phyloP scores from a whole-genome alignment of 2,797 vertebrate species.

The Cebuella pygmaea region DNA sequence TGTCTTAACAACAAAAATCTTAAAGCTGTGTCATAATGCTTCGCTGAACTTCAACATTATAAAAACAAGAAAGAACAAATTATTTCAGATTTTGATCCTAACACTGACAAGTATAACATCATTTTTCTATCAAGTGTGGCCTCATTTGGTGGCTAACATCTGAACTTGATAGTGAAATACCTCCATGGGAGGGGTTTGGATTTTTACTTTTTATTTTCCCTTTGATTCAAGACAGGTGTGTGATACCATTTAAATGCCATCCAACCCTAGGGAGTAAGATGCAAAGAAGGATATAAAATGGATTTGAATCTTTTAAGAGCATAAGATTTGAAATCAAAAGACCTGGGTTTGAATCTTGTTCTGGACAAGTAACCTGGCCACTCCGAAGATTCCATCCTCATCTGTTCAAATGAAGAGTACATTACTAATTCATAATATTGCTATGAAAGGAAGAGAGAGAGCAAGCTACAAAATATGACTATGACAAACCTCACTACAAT shows the following conservation, averaged over 20 bases:
- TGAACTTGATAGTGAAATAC: neutral
- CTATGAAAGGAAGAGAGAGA: neutral
- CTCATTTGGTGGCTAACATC: neutral
- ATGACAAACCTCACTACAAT: neutral
- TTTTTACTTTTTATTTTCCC: slow-evolving; percentile 3
- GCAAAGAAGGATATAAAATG: neutral
- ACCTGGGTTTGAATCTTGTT: neutral
- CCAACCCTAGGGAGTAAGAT: neutral
- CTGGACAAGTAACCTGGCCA: neutral
- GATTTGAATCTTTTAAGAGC: neutral
- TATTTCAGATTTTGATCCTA: neutral
- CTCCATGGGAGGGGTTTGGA: neutral
- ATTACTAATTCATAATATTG: neutral
- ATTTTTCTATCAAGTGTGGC: neutral
- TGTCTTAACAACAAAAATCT: neutral
- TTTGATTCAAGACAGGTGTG: neutral
- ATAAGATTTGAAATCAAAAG: neutral
- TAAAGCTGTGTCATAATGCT: slow-evolving; percentile 22
- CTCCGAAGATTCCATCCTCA: neutral
- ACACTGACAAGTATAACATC: neutral
- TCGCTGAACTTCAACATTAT: slow-evolving; percentile 15
- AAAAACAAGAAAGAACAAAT: slow-evolving; percentile 51
- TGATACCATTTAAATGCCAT: neutral
- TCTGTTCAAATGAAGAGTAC: neutral
- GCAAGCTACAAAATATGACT: neutral